phyloP scores from a whole-genome alignment of 2,113 vertebrate species.

The Brevimyrus niger region DNA sequence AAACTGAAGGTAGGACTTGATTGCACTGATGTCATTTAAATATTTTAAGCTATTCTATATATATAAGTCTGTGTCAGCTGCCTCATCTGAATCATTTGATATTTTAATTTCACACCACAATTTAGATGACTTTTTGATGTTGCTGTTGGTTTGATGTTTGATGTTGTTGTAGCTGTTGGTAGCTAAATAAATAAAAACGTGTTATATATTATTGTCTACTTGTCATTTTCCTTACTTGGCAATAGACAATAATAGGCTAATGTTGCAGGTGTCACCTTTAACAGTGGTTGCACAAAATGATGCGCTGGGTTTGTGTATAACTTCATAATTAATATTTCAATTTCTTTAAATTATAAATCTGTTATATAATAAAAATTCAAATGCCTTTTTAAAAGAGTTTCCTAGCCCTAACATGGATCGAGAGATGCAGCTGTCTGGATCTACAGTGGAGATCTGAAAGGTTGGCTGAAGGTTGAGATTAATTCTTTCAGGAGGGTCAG shows the following conservation, averaged over 20 bases:
- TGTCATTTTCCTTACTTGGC: not conserved
- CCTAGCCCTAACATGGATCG: not conserved
- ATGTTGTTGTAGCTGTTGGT: not conserved
- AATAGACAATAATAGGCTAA: not conserved
- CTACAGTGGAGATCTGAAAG: not conserved
- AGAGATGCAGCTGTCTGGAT: not conserved
- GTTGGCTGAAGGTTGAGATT: not conserved
- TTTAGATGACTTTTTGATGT: not conserved
- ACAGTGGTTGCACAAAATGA: not conserved
- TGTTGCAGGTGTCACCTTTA: not conserved
- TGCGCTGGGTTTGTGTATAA: not conserved
- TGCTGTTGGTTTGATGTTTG: not conserved
- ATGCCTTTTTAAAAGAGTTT: not conserved
- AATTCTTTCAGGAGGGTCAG: not conserved
- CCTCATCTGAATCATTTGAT: not conserved
- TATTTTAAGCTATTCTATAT: not conserved
- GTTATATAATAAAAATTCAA: not conserved
- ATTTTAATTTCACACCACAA: not conserved
- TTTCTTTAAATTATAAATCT: not conserved
- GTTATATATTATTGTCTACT: not conserved
- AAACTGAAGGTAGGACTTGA: not conserved
- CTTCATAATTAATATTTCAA: not conserved
- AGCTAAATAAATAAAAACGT: not conserved
- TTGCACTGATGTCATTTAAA: not conserved
- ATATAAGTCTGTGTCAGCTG: not conserved